Conservation (phyloP, 2,797 vertebrate species). For the Glyptemys insculpta region DNA sequence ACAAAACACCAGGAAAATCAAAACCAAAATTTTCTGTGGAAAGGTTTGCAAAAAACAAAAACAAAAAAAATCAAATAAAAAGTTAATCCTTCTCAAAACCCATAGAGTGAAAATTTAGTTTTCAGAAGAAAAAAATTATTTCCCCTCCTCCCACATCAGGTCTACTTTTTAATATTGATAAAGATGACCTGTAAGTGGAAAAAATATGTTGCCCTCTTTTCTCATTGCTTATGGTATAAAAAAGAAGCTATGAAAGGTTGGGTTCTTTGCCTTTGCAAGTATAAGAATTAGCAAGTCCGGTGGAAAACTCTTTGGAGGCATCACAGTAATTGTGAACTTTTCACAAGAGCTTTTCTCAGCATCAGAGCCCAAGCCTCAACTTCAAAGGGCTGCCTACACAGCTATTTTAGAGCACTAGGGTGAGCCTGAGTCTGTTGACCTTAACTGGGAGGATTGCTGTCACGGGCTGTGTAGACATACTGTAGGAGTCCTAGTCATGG, state of each 20-base stretch:
- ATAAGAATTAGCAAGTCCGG: not conserved
- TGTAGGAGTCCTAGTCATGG: not conserved
- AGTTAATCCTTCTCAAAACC: not conserved
- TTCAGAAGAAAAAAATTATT: not conserved
- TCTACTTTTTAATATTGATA: not conserved
- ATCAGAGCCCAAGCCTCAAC: too few relatives aligned
- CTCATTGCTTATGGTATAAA: not conserved
- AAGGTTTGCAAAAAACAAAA: not conserved
- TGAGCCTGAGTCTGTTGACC: not conserved
- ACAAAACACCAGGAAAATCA: not conserved
- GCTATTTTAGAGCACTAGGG: too few relatives aligned
- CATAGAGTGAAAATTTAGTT: not conserved
- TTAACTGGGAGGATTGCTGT: not conserved
- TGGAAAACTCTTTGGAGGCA: not conserved
- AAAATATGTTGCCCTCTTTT: too few relatives aligned
- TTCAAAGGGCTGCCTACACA: too few relatives aligned
- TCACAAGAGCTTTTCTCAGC: not conserved
- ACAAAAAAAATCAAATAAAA: too few relatives aligned
- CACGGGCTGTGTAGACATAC: not conserved
- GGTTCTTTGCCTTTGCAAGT: not conserved
- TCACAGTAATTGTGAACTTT: not conserved
- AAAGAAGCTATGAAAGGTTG: not conserved
- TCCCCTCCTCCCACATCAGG: not conserved
- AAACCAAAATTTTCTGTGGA: not conserved
- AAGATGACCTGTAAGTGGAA: not conserved